Percentiles rank a stretch among this genome's conserved stretches.
Conservation (phyloP, 2,888 invertebrate species). For the Diadromus collaris region DNA sequence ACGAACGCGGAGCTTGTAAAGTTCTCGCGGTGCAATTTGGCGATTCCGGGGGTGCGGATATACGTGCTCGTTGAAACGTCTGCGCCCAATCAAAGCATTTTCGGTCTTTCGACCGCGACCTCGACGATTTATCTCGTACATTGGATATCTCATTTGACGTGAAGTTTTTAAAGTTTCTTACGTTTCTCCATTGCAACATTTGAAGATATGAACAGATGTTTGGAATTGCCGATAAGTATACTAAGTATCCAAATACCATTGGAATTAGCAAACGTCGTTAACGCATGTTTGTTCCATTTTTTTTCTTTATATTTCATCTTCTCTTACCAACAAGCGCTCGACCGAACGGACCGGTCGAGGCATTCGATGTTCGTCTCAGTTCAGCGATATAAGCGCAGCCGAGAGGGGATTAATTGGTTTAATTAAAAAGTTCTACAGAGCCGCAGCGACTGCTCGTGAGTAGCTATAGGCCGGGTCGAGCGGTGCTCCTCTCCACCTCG, state of each 20-base stretch:
- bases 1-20: constrained; percentile 57
- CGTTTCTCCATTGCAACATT: neutral
- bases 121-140: neutral
- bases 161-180: neutral
- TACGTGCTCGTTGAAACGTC: constrained; percentile 30
- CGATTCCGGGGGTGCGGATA: constrained; percentile 4
- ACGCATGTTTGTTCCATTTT: neutral
- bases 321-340: neutral
- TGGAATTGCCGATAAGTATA: too few relatives aligned
- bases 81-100: constrained; percentile 14
- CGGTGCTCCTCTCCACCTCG: constrained; percentile 33
- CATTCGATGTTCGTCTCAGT: constrained; percentile 39
- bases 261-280: too few relatives aligned
- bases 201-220: neutral
- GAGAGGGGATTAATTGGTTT: constrained; percentile 63
- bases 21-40: constrained; percentile 53
- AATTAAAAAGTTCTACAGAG: constrained; percentile 64
- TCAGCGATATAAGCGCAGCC: constrained; percentile 38
- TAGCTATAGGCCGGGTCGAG: constrained; percentile 10
- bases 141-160: neutral
- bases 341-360: neutral
- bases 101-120: neutral
- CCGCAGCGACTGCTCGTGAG: constrained; percentile 34
- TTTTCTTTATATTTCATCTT: neutral
- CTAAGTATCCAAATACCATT: too few relatives aligned